phyloP scores from a whole-genome alignment of 2,888 invertebrate genomes.

The Campopleginae sp. region DNA sequence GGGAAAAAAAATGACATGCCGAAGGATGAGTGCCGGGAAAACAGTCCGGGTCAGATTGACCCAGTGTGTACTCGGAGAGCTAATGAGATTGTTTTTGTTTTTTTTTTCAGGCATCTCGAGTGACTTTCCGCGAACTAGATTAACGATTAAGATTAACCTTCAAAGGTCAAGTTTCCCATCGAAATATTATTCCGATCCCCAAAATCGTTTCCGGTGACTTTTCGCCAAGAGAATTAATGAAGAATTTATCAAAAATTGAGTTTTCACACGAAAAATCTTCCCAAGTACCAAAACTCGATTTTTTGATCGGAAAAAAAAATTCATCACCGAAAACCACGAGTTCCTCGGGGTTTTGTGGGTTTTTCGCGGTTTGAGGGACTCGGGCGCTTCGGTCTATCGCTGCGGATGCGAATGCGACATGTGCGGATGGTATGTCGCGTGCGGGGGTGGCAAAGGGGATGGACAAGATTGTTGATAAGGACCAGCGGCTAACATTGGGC shows the following conservation, averaged over 20 bases:
- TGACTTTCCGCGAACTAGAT: background rate
- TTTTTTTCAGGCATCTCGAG: too few relatives aligned
- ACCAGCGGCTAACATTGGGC: slow-evolving; percentile 88
- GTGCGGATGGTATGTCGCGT: slow-evolving; percentile 86
- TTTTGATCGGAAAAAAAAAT: too few relatives aligned
- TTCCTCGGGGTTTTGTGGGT: background rate
- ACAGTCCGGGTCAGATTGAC: too few relatives aligned
- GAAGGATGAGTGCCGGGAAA: too few relatives aligned
- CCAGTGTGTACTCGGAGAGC: too few relatives aligned
- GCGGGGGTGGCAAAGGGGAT: slow-evolving; percentile 90
- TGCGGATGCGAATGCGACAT: slow-evolving; percentile 91
- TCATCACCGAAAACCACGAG: too few relatives aligned
- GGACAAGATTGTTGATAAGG: slow-evolving; percentile 88
- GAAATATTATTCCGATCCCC: background rate
- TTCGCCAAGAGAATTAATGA: background rate
- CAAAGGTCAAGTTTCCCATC: background rate
- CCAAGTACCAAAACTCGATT: too few relatives aligned
- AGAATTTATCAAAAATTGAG: background rate
- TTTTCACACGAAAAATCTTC: background rate
- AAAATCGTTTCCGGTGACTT: background rate
- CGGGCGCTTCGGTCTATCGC: slow-evolving; percentile 87
- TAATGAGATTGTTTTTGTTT: too few relatives aligned
- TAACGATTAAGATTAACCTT: background rate
- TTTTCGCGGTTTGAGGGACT: background rate
- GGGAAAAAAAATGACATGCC: too few relatives aligned